phyloP scores from a whole-genome alignment of 2,797 vertebrate genomes.

The Coluber constrictor region DNA sequence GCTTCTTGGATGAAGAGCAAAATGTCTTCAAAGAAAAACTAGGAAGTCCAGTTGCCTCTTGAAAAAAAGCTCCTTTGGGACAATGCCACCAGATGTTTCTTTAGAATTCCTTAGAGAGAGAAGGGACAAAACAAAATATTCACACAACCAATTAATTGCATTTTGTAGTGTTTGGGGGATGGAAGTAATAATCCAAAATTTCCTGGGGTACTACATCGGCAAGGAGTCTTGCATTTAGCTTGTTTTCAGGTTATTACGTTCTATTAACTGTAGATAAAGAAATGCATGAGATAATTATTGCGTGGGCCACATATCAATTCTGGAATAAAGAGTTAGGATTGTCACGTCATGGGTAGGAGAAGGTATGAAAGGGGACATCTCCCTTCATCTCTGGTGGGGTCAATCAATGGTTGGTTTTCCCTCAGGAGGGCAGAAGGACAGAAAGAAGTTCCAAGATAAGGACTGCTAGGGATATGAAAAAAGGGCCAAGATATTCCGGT shows the following conservation, averaged over 20 bases:
- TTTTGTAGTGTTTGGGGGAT: neutral
- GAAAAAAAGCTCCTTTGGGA: no score
- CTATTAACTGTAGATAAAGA: neutral
- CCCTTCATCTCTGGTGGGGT: neutral
- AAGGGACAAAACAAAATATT: neutral
- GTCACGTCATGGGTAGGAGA: neutral
- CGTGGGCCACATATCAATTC: neutral
- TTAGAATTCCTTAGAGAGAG: neutral
- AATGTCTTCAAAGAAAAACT: no score
- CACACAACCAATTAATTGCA: neutral
- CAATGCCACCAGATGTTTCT: neutral
- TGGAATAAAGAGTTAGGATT: neutral
- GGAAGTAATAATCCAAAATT: neutral
- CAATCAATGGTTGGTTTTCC: neutral
- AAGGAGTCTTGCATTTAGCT: neutral
- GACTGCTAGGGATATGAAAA: neutral
- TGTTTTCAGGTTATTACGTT: neutral
- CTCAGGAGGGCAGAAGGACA: accelerated
- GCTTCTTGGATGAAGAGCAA: no score
- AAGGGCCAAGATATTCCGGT: neutral
- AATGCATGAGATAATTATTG: neutral
- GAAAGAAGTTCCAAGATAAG: accelerated
- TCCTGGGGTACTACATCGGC: neutral
- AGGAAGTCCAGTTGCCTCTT: no score
- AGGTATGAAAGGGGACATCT: neutral